Evolutionary conservation across 2,797 vertebrate species (phyloP).

Genomic region (Paramormyrops hopkinsi): DNA sequence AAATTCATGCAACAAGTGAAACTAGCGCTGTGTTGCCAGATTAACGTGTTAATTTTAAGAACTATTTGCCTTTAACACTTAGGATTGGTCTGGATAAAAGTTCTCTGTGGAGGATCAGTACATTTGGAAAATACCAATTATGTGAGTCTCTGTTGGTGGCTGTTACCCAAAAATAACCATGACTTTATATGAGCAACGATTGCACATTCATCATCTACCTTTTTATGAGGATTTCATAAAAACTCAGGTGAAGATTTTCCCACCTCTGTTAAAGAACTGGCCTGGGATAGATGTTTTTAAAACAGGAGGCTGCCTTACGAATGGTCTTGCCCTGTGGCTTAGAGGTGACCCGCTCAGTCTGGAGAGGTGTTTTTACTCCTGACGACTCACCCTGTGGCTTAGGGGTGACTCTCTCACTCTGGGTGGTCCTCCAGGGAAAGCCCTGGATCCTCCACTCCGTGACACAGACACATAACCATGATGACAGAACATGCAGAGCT

Average conservation of each 20-base stretch:
- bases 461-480: background rate
- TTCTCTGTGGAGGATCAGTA: background rate
- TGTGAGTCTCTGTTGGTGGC: background rate
- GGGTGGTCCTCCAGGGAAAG: conserved; percentile 30
- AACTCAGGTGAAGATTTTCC: conserved; percentile 52
- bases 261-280: conserved; percentile 62
- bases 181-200: background rate
- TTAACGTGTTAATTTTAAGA: background rate
- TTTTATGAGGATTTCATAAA: conserved; percentile 62
- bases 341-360: conserved; percentile 51
- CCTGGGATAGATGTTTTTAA: conserved; percentile 59
- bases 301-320: conserved; percentile 32
- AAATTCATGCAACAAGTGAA: background rate
- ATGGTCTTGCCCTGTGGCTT: conserved; percentile 43
- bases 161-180: background rate
- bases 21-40: background rate
- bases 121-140: background rate
- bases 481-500: background rate
- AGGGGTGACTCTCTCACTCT: conserved; percentile 51
- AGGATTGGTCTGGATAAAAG: background rate
- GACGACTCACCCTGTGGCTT: conserved; percentile 42
- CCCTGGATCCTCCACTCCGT: conserved; percentile 33
- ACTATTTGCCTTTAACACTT: background rate
- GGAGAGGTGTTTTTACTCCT: conserved; percentile 22
- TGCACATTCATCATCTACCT: conserved; percentile 11